Percentiles rank a stretch among this genome's conserved stretches.
Evolutionary conservation across 2,113 vertebrate species (phyloP).

Genomic region (Garra rufa): DNA sequence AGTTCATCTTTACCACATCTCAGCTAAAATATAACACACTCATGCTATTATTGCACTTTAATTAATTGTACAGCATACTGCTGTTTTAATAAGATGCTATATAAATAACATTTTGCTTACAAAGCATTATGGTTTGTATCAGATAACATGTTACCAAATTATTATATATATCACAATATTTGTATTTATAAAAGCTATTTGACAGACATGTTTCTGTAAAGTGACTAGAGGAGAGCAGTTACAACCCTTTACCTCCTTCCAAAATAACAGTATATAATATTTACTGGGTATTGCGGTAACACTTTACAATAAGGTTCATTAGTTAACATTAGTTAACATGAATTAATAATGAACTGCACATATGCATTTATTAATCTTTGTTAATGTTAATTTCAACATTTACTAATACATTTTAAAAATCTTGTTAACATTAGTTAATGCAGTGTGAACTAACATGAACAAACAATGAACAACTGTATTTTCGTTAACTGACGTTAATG

Average conservation of each 20-base stretch:
- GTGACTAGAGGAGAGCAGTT: background rate
- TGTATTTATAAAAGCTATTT: background rate
- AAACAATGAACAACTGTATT: too few species aligned
- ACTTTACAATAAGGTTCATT: too few species aligned
- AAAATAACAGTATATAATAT: background rate
- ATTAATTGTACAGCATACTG: background rate
- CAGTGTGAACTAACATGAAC: too few species aligned
- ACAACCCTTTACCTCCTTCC: background rate
- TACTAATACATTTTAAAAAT: too few species aligned
- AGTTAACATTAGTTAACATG: too few species aligned
- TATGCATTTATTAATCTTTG: too few species aligned
- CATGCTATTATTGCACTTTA: background rate
- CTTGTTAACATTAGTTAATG: too few species aligned
- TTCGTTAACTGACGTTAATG: too few species aligned
- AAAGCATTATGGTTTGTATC: background rate
- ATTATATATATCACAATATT: background rate
- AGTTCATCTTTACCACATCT: slow-evolving; percentile 25
- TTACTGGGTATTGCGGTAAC: too few species aligned
- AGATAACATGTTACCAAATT: background rate
- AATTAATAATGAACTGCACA: too few species aligned
- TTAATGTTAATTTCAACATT: too few species aligned
- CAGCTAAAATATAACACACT: slow-evolving; percentile 3
- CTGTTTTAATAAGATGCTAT: background rate
- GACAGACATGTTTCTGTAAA: background rate
- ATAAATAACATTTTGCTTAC: background rate